These are phyloP conservation scores for Archegozetes longisetosus DNA, from an alignment of 1,140 invertebrate species.

Conservation along the genomic window DNA sequence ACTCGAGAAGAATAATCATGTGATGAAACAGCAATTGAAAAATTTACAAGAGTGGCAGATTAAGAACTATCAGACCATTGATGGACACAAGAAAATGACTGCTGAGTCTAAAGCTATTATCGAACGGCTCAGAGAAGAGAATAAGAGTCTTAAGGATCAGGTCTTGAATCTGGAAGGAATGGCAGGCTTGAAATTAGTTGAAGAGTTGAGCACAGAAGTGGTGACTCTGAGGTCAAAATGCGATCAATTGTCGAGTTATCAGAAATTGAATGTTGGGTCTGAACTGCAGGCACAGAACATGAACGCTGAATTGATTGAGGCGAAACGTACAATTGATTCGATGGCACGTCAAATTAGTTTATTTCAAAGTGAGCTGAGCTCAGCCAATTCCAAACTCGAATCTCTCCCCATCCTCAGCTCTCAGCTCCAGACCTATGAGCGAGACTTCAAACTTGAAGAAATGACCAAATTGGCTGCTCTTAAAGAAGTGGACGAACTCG, in stretches of 20 bases:
- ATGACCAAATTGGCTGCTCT: neutral
- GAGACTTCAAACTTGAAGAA: neutral
- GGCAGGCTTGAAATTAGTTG: neutral
- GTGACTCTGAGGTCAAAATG: neutral
- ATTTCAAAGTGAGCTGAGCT: neutral
- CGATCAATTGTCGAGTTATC: neutral
- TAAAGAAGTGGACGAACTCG: neutral
- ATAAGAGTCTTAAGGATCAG: neutral
- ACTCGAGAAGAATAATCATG: neutral
- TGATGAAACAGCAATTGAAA: neutral
- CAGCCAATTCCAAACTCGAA: neutral
- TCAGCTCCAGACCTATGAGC: neutral
- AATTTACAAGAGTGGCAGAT: neutral
- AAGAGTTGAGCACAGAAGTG: neutral
- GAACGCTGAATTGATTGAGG: neutral
- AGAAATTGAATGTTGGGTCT: neutral
- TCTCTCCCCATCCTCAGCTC: neutral
- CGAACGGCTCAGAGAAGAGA: neutral
- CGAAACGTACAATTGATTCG: neutral
- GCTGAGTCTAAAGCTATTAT: neutral
- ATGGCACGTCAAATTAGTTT: neutral
- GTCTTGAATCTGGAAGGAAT: neutral
- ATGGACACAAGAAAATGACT: neutral
- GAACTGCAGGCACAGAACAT: neutral
- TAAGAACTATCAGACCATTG: neutral